Evolutionary conservation across 1,140 invertebrate species (phyloP), one percentile per base, ranked within the genome.

Genomic region (Sitobion miscanthi): DNA sequence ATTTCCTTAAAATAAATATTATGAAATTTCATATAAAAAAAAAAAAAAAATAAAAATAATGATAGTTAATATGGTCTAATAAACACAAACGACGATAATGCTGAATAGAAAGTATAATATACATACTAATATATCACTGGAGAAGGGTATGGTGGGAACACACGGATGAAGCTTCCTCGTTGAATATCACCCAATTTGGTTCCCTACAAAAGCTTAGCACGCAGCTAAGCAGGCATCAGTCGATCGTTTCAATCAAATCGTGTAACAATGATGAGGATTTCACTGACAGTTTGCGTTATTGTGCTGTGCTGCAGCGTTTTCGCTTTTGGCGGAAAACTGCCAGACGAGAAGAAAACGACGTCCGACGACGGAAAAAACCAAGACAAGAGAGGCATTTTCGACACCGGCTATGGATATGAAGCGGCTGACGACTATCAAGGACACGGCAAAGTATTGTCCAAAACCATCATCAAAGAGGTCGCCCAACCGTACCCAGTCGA

Each of bases 351-450:
- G 62, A 69, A 69, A 69, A n/a, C 30, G 8, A n/a, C 25, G 11
- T 62, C 57, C 7, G 57, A 30, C 21, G 25, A 62, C 57, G 57
- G 57, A 23, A 86, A 86, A 86, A 47, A 17, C 25, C 45, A 49
- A 21, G 83, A 47, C 42, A 94, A 94, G 38, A 91, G 94, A 38
- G 91, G 94, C 6, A 62, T 94, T 2, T 90, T 83, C 94, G 96
- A 96, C 94, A 89, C 96, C 94, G 96, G 96, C 52, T 96, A 96
- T 85, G 49, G 90, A 57, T 82, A 38, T 45, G 54, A 89, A 6
- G 38, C 47, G 77, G 77, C 35, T 49, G 49, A 23, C 35, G 90
- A 52, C 4, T 9, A n/a, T 6, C 23, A 94, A 1, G 94, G 94
- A 52, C 23, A 21, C 23, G 52, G 21, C 2, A 54, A 57, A 25